phyloP scores from a whole-genome alignment of 37 sponge, comb jelly and placozoan genomes.

The Halichondria panicea region DNA sequence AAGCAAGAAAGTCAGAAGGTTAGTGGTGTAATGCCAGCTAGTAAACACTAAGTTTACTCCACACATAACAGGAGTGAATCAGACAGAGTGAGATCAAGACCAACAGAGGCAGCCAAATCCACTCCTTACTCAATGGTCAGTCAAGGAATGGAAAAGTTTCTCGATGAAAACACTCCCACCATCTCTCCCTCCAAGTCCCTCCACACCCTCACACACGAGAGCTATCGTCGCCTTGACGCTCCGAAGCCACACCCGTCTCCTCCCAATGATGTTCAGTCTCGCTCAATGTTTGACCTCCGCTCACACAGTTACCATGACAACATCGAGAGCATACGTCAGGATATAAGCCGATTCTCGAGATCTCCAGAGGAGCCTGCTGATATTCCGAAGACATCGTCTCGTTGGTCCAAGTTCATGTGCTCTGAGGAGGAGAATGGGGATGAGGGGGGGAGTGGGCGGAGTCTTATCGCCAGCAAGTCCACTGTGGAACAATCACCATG shows the following conservation, averaged over 20 bases:
- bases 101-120: neutral
- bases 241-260: neutral
- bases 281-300: neutral
- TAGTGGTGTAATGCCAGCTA: neutral
- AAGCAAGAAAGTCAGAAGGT: constrained; percentile 27
- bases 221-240: constrained; percentile 23
- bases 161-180: neutral
- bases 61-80: constrained; percentile 6
- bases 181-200: neutral
- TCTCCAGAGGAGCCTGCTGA: neutral
- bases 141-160: constrained; percentile 6
- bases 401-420: constrained; percentile 42
- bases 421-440: constrained; percentile 17
- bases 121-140: constrained; percentile 31
- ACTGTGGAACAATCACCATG: too few relatives aligned
- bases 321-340: constrained; percentile 18
- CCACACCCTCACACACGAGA: neutral
- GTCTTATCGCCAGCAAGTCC: too few relatives aligned
- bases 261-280: neutral
- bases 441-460: neutral
- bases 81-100: neutral
- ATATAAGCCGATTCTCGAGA: constrained; percentile 11
- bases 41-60: neutral
- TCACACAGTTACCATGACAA: constrained; percentile 1
- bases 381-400: constrained; percentile 19